Evolutionary conservation across 2,888 invertebrate genomes (phyloP).

Genomic region (Hyposoter didymator): DNA sequence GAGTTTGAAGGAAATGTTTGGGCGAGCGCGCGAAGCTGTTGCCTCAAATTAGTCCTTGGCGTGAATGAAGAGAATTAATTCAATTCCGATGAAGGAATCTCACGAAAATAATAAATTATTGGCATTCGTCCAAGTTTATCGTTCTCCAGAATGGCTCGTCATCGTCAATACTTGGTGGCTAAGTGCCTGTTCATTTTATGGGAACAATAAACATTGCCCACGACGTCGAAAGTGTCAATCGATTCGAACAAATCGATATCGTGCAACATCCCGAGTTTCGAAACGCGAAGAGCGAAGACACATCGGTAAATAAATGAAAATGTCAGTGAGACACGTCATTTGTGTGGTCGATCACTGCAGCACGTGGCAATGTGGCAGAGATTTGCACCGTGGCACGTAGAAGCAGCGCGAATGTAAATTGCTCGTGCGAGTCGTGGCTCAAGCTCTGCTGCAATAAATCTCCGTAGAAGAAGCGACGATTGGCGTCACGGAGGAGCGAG

Average conservation of each 20-base stretch:
- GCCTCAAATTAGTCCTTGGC: conserved; percentile 33
- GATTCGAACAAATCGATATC: background rate
- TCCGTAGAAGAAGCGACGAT: conserved; percentile 79
- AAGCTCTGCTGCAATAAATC: conserved; percentile 80
- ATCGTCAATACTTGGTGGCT: too few relatives aligned
- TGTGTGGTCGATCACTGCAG: conserved; percentile 48
- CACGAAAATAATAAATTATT: background rate
- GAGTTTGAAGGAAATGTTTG: conserved; percentile 18
- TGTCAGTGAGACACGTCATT: conserved; percentile 42
- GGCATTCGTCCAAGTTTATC: background rate
- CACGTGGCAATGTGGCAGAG: conserved; percentile 10
- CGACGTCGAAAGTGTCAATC: background rate
- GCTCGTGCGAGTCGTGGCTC: conserved; percentile 76
- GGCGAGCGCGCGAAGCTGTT: conserved; percentile 1
- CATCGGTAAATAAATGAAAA: conserved; percentile 24
- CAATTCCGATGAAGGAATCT: background rate
- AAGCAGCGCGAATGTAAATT: conserved; percentile 81
- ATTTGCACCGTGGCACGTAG: conserved; percentile 70
- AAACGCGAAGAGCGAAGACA: conserved; percentile 21
- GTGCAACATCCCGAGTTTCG: background rate
- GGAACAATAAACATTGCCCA: background rate
- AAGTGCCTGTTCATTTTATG: background rate
- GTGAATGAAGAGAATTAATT: background rate
- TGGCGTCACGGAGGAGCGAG: conserved; percentile 71
- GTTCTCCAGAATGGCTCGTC: background rate